phyloP scores from a whole-genome alignment of 2,888 invertebrate species.

The Rhimphoctona megacephalus region DNA sequence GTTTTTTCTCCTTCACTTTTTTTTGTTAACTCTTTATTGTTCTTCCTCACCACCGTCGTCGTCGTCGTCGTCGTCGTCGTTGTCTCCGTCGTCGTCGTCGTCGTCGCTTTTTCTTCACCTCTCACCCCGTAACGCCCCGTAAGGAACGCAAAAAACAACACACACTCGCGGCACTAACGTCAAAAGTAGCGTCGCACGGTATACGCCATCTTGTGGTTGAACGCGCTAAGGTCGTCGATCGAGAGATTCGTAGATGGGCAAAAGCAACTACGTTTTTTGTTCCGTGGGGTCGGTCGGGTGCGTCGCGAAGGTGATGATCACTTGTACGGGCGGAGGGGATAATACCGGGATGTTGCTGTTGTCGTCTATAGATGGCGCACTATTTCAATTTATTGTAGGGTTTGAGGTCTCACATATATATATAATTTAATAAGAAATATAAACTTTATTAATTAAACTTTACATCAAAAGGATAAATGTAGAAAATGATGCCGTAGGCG shows the following conservation, averaged over 20 bases:
- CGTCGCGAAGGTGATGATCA: not conserved
- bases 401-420: too few species aligned
- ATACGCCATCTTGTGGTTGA: slow-evolving; percentile 78
- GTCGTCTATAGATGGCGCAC: not conserved
- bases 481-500: too few species aligned
- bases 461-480: too few species aligned
- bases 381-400: not conserved
- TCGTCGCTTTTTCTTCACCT: slow-evolving; percentile 37
- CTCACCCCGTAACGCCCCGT: slow-evolving; percentile 47
- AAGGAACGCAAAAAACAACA: slow-evolving; percentile 57
- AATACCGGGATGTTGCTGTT: not conserved
- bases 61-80: slow-evolving; percentile 19
- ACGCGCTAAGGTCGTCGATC: slow-evolving; percentile 37
- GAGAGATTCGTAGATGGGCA: slow-evolving; percentile 15
- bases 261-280: slow-evolving; percentile 5
- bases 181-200: slow-evolving; percentile 81
- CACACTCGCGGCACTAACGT: slow-evolving; percentile 76
- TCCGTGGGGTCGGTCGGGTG: not conserved
- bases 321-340: not conserved
- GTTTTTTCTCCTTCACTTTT: slow-evolving; percentile 28
- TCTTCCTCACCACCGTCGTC: slow-evolving; percentile 28
- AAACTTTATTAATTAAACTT: too few species aligned
- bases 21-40: slow-evolving; percentile 27
- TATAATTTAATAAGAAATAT: too few species aligned
- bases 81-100: slow-evolving; percentile 9